Evolutionary conservation across 2,113 vertebrate species (phyloP), one percentile per base, ranked within the genome.

Genomic region (Lagopus muta): DNA sequence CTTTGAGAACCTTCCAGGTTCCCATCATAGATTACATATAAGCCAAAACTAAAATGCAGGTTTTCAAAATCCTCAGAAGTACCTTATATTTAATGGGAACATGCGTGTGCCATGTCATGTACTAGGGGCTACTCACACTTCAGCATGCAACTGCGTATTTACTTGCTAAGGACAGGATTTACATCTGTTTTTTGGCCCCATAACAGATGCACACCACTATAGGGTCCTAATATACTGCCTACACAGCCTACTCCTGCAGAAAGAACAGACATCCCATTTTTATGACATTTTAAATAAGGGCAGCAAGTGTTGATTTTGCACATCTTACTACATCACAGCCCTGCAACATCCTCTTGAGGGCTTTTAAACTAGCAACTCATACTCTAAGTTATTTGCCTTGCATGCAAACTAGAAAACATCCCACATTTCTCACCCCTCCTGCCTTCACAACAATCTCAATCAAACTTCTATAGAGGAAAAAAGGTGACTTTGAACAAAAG

Each of bases 361-460:
- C 66, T 96, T 97, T 96, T 92, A 92, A 97, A 80, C 74, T 42
- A 91, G 70, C 45, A 77, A 28, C 5, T 4, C 62, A 64, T 38
- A 60, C 17, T 62, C 28, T 50, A 82, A 90, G n/a, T 70, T 45
- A 89, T 74, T 67, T 93, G 65, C 72, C 89, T 96, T 77, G 71
- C 93, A 89, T 69, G 58, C 84, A 93, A 60, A 62, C 84, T 55
- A 89, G 88, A 88, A 97, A 94, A 93, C 38, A 34, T 67, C 88
- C 91, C 45, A 36, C 28, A 42, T 74, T 86, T 82, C 86, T 96
- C 50, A 85, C 61, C 69, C 88, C 82, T 92, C 76, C 32, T 91
- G 71, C 30, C 28, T 34, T 61, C 52, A 54, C 60, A 70, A 18
- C 55, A 60, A 82, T 34, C 64, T 87, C 86, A 92, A 24, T 12